Conservation (phyloP, 2,888 invertebrate species). For the Operophtera brumata region DNA sequence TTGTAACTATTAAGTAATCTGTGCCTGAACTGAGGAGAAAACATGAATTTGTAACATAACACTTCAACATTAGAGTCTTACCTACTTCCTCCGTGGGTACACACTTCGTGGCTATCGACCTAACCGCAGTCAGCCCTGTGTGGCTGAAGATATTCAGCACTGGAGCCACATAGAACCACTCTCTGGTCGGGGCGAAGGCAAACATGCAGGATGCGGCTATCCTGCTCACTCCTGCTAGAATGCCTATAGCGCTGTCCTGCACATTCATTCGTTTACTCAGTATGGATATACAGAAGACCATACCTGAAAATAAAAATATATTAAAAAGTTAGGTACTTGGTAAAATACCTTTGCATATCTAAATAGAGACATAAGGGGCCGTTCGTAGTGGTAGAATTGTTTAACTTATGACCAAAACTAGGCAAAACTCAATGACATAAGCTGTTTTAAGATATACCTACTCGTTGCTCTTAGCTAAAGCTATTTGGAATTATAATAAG, state of each 20-base stretch:
- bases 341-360: neutral
- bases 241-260: conserved; percentile 74
- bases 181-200: conserved; percentile 69
- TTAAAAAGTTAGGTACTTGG: neutral
- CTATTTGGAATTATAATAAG: neutral
- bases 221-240: conserved; percentile 74
- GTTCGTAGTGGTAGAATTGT: too few relatives aligned
- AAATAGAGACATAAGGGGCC: too few relatives aligned
- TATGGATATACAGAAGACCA: conserved; percentile 71
- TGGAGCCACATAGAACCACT: conserved; percentile 75
- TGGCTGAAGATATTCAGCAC: conserved; percentile 77
- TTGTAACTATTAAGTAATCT: too few relatives aligned
- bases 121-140: conserved; percentile 78
- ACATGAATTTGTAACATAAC: too few relatives aligned
- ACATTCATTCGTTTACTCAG: conserved; percentile 67
- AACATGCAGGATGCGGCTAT: conserved; percentile 77
- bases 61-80: conserved; percentile 33
- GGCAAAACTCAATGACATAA: too few relatives aligned
- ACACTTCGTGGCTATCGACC: conserved; percentile 79
- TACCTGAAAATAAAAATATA: conserved; percentile 53
- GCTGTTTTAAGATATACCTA: too few relatives aligned
- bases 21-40: too few relatives aligned
- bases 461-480: neutral
- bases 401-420: neutral
- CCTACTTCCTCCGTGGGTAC: conserved; percentile 80